Evolutionary conservation across 2,888 invertebrate genomes (phyloP).

Genomic region (Theretra japonica): DNA sequence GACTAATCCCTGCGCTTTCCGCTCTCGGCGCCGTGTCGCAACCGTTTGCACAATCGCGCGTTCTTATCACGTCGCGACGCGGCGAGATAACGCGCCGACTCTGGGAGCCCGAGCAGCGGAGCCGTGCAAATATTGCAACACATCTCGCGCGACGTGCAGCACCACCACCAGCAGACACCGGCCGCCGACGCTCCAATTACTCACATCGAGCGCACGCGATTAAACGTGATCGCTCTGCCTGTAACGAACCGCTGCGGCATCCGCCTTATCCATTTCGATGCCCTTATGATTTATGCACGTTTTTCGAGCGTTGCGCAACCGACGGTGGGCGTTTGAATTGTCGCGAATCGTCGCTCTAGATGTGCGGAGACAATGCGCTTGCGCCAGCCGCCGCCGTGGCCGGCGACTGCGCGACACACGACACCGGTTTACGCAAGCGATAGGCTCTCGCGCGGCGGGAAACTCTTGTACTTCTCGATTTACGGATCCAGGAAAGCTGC

Average conservation of each 20-base stretch:
- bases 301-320: constrained; percentile 52
- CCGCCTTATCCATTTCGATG: constrained; percentile 47
- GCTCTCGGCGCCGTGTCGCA: constrained; percentile 49
- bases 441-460: constrained; percentile 43
- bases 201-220: constrained; percentile 38
- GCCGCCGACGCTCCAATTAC: constrained; percentile 43
- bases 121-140: constrained; percentile 58
- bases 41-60: constrained; percentile 52
- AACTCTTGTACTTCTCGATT: constrained; percentile 57
- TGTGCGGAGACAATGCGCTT: constrained; percentile 68
- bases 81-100: constrained; percentile 48
- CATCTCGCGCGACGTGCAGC: constrained; percentile 10
- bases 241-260: constrained; percentile 43
- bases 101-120: constrained; percentile 37
- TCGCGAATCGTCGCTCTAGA: constrained; percentile 69
- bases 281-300: constrained; percentile 50
- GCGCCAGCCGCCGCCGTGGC: constrained; percentile 41
- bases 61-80: constrained; percentile 47
- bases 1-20: constrained; percentile 50
- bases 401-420: constrained; percentile 34
- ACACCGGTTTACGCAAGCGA: constrained; percentile 53
- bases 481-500: constrained; percentile 55
- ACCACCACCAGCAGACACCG: neutral
- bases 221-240: constrained; percentile 38
- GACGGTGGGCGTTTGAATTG: constrained; percentile 49